Evolutionary conservation across 2,888 invertebrate genomes (phyloP).

Genomic region (Cheilosia vernalis): DNA sequence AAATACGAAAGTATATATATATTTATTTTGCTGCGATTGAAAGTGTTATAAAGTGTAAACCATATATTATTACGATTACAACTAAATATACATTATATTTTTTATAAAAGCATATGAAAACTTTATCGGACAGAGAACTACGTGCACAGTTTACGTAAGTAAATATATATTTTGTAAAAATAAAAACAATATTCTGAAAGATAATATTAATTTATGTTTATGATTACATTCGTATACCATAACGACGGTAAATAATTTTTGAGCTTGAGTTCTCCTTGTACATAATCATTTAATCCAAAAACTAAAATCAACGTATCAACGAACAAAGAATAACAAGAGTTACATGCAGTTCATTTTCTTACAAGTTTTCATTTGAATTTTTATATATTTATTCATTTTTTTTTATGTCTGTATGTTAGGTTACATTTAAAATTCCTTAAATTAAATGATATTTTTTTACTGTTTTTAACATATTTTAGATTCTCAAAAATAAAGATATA

Average conservation of each 20-base stretch:
- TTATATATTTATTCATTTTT: conserved; percentile 62
- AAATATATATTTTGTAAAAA: conserved; percentile 61
- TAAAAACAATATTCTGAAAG: neutral
- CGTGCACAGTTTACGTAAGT: conserved; percentile 35
- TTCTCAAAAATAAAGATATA: conserved; percentile 21
- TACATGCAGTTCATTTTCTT: conserved; percentile 11
- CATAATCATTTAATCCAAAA: conserved; percentile 55
- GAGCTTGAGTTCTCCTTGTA: conserved; percentile 48
- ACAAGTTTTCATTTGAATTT: conserved; percentile 27
- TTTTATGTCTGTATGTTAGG: conserved; percentile 48
- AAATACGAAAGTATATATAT: conserved; percentile 39
- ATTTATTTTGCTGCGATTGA: conserved; percentile 74
- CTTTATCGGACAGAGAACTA: conserved; percentile 49
- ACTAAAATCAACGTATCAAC: conserved; percentile 42
- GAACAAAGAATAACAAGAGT: conserved; percentile 54
- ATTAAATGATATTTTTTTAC: conserved; percentile 63
- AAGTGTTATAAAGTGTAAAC: conserved; percentile 34
- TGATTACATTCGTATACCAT: conserved; percentile 53
- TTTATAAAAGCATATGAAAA: conserved; percentile 78
- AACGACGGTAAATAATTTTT: conserved; percentile 2
- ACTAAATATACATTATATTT: conserved; percentile 64
- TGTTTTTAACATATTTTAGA: conserved; percentile 39
- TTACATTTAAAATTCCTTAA: conserved; percentile 72
- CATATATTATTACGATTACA: conserved; percentile 54
- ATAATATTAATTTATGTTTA: conserved; percentile 34